Evolutionary conservation across 2,797 vertebrate genomes (phyloP).

Genomic region (Leucoraja ocellata): DNA sequence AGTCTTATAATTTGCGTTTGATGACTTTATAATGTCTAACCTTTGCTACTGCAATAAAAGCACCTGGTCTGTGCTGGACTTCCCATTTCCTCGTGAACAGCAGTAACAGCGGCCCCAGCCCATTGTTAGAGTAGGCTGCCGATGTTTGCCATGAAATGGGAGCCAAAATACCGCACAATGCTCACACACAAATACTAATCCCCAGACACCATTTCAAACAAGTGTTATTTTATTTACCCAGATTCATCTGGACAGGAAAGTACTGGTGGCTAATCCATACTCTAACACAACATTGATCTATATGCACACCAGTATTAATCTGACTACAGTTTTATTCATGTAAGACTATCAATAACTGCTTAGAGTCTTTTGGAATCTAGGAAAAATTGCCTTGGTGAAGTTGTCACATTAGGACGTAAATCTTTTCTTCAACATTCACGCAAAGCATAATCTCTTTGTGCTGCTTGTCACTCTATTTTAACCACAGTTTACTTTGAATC

Average conservation of each 20-base stretch:
- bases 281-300: constrained; percentile 35
- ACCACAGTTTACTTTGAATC: not conserved
- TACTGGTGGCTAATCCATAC: constrained; percentile 29
- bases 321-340: constrained; percentile 12
- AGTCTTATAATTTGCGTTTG: constrained; percentile 35
- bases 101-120: not conserved
- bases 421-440: not conserved
- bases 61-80: constrained; percentile 36
- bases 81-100: constrained; percentile 34
- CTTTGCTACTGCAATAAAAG: constrained; percentile 36
- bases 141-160: constrained; percentile 27
- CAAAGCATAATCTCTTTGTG: not conserved
- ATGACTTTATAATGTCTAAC: constrained; percentile 38
- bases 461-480: not conserved
- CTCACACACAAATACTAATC: constrained; percentile 31
- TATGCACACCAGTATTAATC: constrained; percentile 17
- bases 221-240: constrained; percentile 39
- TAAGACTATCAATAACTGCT: constrained; percentile 4
- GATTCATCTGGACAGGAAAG: constrained; percentile 22
- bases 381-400: not conserved
- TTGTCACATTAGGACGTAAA: not conserved
- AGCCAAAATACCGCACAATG: constrained; percentile 35
- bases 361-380: not conserved
- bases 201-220: constrained; percentile 34
- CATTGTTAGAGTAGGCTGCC: constrained; percentile 14